These are phyloP conservation scores for Melanophora roralis DNA, from an alignment of 2,888 invertebrate genomes.

Conservation along the genomic window DNA sequence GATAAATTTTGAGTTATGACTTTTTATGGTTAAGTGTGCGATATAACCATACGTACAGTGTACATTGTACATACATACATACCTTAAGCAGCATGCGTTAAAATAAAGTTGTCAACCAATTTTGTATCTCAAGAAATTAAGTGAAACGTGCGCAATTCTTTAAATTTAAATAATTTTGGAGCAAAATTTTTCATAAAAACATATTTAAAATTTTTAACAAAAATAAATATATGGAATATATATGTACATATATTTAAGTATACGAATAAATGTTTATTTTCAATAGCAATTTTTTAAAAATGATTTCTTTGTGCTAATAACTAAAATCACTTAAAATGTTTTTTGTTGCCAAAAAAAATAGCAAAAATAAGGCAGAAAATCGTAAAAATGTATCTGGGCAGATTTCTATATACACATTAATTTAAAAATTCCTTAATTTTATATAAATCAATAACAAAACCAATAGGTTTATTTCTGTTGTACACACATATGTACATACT, in stretches of 20 bases:
- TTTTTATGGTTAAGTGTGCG: too few relatives aligned
- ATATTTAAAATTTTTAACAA: neutral
- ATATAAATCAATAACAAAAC: neutral
- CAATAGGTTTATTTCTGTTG: neutral
- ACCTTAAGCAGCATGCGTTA: too few relatives aligned
- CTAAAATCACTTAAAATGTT: conserved; percentile 15
- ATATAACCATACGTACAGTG: too few relatives aligned
- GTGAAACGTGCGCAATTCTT: conserved; percentile 59
- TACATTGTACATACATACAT: too few relatives aligned
- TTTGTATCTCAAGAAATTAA: conserved; percentile 34
- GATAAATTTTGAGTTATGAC: too few relatives aligned
- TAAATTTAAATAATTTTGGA: neutral
- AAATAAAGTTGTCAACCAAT: conserved; percentile 33
- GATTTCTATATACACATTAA: neutral
- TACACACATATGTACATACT: too few relatives aligned
- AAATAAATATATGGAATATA: neutral
- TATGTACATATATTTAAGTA: neutral
- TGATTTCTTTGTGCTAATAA: neutral
- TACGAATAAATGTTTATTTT: neutral
- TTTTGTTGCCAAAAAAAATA: conserved; percentile 25
- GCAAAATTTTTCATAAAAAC: neutral
- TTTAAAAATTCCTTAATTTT: conserved; percentile 3
- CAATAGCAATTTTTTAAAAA: neutral
- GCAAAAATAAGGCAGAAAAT: neutral
- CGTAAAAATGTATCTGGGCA: conserved; percentile 32